A percentile compares a stretch with the other conserved stretches of the same genome.
Evolutionary conservation across 2,113 vertebrate species (phyloP).

Genomic region (Equus quagga): DNA sequence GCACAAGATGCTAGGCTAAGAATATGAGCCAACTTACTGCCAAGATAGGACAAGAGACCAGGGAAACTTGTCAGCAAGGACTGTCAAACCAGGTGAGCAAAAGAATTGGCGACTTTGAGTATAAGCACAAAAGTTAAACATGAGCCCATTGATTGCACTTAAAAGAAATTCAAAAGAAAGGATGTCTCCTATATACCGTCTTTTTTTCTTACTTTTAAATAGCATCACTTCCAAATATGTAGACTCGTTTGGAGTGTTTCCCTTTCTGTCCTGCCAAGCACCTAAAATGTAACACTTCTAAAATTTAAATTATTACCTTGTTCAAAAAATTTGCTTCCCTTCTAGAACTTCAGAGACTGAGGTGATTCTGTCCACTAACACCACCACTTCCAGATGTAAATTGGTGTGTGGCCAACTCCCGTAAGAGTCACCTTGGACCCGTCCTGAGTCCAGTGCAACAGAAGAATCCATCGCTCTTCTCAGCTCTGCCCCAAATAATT

Average conservation of each 20-base stretch:
- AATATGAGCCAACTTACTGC: background rate
- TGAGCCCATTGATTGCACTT: background rate
- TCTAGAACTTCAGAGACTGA: background rate
- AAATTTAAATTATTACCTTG: slow-evolving; percentile 16
- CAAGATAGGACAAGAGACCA: background rate
- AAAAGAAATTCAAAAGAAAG: background rate
- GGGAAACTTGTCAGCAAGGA: background rate
- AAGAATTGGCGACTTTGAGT: background rate
- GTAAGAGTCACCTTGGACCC: background rate
- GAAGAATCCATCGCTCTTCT: background rate
- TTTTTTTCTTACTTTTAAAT: background rate
- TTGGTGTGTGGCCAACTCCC: background rate
- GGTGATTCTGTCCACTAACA: background rate
- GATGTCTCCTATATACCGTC: background rate
- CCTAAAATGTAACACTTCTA: background rate
- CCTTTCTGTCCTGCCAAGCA: background rate
- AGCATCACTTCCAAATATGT: background rate
- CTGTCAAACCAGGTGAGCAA: background rate
- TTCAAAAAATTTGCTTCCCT: background rate
- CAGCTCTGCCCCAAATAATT: background rate
- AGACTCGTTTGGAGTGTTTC: background rate
- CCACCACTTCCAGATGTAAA: background rate
- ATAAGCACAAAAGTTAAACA: background rate
- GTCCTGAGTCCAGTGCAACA: background rate
- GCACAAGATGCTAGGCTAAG: background rate